Percentiles rank a stretch among this genome's conserved stretches.
phyloP scores from a whole-genome alignment of 2,113 vertebrate species.

The Potamarius usumacintae region DNA sequence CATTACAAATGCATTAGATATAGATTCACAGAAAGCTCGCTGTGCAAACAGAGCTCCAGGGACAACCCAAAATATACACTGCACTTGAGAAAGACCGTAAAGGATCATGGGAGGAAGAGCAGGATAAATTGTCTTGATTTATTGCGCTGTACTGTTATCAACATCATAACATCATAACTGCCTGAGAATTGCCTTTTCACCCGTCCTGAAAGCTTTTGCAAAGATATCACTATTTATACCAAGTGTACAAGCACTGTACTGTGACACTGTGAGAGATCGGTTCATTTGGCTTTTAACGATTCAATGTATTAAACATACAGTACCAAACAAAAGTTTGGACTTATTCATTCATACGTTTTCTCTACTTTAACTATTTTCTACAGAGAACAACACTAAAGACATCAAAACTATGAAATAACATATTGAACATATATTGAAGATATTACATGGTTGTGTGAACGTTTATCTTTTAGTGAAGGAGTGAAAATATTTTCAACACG shows the following conservation, averaged over 20 bases:
- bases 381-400: too few relatives aligned
- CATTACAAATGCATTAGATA: slow-evolving; percentile 40
- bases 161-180: not conserved
- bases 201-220: not conserved
- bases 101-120: not conserved
- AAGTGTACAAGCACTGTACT: not conserved
- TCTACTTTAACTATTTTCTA: too few relatives aligned
- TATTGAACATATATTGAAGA: too few relatives aligned
- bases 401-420: too few relatives aligned
- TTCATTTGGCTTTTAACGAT: not conserved
- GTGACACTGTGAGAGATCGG: not conserved
- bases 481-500: too few relatives aligned
- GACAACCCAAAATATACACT: not conserved
- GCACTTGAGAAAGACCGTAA: not conserved
- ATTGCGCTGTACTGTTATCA: not conserved
- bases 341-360: too few relatives aligned
- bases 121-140: not conserved
- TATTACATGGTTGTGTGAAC: too few relatives aligned
- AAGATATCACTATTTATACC: not conserved
- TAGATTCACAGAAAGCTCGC: slow-evolving; percentile 13
- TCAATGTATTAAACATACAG: not conserved
- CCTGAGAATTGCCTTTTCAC: not conserved
- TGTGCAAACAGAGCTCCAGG: slow-evolving; percentile 25
- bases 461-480: too few relatives aligned
- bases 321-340: not conserved